These are phyloP conservation scores for Anthoptus insignis DNA, from an alignment of 2,888 invertebrate genomes.

Conservation along the genomic window DNA sequence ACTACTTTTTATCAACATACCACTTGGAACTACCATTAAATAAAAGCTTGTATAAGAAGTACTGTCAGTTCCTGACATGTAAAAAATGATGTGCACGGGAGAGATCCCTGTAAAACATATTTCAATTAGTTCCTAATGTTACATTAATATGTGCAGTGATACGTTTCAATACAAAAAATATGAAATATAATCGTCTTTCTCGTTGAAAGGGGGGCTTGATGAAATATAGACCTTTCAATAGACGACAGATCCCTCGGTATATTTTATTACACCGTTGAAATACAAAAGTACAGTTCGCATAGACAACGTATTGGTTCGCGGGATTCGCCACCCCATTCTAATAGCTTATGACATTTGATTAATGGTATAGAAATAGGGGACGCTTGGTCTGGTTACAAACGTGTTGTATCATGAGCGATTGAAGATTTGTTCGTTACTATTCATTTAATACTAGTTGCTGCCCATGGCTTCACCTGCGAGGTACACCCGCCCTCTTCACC, in stretches of 20 bases:
- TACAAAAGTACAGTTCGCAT: slow-evolving; percentile 68
- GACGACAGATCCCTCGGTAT: slow-evolving; percentile 57
- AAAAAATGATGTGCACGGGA: slow-evolving; percentile 5
- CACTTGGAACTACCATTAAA: too few relatives aligned
- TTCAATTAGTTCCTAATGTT: slow-evolving; percentile 35
- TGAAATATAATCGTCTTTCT: slow-evolving; percentile 32
- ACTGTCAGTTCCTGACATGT: neutral
- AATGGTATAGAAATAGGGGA: slow-evolving; percentile 72
- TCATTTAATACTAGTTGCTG: too few relatives aligned
- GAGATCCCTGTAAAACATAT: slow-evolving; percentile 24
- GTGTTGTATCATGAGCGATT: neutral
- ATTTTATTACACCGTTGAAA: slow-evolving; percentile 57
- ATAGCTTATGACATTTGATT: slow-evolving; percentile 80
- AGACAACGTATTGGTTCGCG: slow-evolving; percentile 76
- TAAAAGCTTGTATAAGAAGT: too few relatives aligned
- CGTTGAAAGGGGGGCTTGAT: slow-evolving; percentile 42
- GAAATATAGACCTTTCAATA: slow-evolving; percentile 54
- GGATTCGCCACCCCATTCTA: slow-evolving; percentile 81
- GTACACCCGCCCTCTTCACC: too few relatives aligned
- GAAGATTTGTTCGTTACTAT: neutral
- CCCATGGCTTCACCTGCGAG: too few relatives aligned
- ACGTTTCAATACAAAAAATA: slow-evolving; percentile 41
- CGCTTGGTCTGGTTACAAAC: slow-evolving; percentile 39
- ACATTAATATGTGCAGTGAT: slow-evolving; percentile 33
- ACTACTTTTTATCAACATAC: too few relatives aligned